Conservation (phyloP, 2,797 vertebrate genomes). For the Gallinago solitaria region DNA sequence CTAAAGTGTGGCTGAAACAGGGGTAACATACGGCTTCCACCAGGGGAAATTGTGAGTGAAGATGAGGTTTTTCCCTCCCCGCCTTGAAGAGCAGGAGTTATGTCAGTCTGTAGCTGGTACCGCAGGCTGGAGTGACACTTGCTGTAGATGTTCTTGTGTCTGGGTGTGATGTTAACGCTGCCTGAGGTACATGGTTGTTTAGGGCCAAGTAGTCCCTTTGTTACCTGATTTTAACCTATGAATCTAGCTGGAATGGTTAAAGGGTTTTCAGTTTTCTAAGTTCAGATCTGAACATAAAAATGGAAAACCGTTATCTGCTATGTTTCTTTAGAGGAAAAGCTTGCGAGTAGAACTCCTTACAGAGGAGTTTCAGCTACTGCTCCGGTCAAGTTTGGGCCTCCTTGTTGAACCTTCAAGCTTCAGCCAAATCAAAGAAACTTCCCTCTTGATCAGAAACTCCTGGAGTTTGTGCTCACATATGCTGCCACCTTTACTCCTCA, state of each 20-base stretch:
- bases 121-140: fast-evolving
- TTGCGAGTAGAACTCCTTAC: neutral
- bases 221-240: neutral
- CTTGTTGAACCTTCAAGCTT: neutral
- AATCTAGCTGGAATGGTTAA: neutral
- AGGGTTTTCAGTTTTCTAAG: neutral
- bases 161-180: fast-evolving
- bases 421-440: fast-evolving
- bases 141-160: neutral
- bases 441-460: neutral
- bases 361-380: neutral
- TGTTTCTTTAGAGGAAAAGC: neutral
- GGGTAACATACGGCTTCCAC: fast-evolving
- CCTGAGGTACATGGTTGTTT: fast-evolving
- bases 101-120: neutral
- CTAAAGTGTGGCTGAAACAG: fast-evolving
- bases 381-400: neutral
- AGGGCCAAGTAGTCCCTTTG: too few species aligned
- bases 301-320: neutral
- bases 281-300: fast-evolving
- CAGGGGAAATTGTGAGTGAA: fast-evolving
- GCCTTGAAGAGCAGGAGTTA: neutral
- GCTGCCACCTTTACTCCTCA: fast-evolving
- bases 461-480: fast-evolving
- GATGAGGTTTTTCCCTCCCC: fast-evolving